Evolutionary conservation across 2,797 vertebrate species (phyloP), one percentile per base, ranked within the genome.

Genomic region (Spizella passerina): DNA sequence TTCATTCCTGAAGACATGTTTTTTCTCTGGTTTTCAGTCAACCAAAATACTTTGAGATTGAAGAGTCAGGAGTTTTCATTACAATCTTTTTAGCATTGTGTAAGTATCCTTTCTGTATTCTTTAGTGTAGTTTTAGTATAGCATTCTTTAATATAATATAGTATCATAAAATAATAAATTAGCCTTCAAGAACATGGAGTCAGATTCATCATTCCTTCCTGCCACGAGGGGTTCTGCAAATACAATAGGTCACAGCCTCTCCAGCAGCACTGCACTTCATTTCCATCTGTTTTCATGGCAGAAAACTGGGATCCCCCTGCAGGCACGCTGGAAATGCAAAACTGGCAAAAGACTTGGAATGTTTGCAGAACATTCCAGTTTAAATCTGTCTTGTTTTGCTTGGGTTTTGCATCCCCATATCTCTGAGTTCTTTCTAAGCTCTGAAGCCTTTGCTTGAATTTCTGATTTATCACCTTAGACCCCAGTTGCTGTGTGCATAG

Each of bases 391-490:
- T 9, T 57, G 26, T 65, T 76, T 86, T 57, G 32, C 93, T 93
- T 90, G 78, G 95, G 24, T 77, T 96, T 92, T 96, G 86, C 91
- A 34, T 84, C 61, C 68, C 61, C 70, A 57, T 39, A 72, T 85
- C 61, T 86, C 90, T 89, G 88, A 49, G 50, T 88, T 57, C 63
- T 82, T 91, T 38, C 76, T 92, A 49, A 97, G 94, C 93, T 91
- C 94, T 66, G 44, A 46, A 91, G 91, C 85, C 85, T 90, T 94
- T 71, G 49, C 93, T 92, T 96, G 95, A 97, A 96, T 98, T 95
- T 96, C 94, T 97, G 38, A 97, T 97, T 91, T 88, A 91, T 96
- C 96, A 96, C 97, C 97, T 97, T 86, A 88, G 96, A 97, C 96
- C 96, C 75, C 64, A 22, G 85, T 93, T 94, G 87, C 96, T 97